These are phyloP conservation scores for Drosophila austrosaltans DNA, from an alignment of 2,888 invertebrate species.

Conservation along the genomic window DNA sequence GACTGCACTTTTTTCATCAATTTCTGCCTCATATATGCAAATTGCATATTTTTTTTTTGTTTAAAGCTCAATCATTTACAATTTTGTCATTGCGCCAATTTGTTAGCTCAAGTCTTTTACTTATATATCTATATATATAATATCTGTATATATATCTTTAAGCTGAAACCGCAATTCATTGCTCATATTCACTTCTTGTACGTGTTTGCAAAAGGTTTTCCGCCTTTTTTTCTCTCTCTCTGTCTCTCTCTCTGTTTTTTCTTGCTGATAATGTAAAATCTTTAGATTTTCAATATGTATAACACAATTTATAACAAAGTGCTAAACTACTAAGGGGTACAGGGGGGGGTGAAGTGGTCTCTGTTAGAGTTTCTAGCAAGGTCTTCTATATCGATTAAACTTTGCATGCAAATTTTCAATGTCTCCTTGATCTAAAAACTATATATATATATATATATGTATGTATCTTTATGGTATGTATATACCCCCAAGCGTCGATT, in stretches of 20 bases:
- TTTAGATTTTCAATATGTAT: too few species aligned
- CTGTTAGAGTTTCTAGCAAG: slow-evolving; percentile 41
- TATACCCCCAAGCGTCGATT: slow-evolving; percentile 32
- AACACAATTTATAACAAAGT: not conserved
- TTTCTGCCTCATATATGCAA: slow-evolving; percentile 64
- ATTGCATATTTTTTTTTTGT: slow-evolving; percentile 67
- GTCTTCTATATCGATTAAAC: slow-evolving; percentile 60
- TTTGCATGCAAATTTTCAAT: slow-evolving; percentile 72
- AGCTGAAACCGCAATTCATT: slow-evolving; percentile 62
- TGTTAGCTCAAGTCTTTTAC: slow-evolving; percentile 43
- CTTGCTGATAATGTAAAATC: too few species aligned
- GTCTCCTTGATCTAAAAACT: slow-evolving; percentile 69
- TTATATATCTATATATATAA: not conserved
- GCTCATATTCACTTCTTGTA: slow-evolving; percentile 54
- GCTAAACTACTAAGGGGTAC: not conserved
- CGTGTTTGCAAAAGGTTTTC: slow-evolving; percentile 63
- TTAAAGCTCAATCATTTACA: slow-evolving; percentile 58
- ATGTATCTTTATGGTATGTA: not conserved
- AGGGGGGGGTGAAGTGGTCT: not conserved
- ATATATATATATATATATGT: slow-evolving; percentile 21
- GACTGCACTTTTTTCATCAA: slow-evolving; percentile 58
- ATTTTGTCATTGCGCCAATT: slow-evolving; percentile 66
- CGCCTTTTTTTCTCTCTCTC: slow-evolving; percentile 37
- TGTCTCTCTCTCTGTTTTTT: too few species aligned
- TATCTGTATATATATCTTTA: slow-evolving; percentile 31